These are phyloP conservation scores for Gortyna flavago DNA, from an alignment of 2,888 invertebrate species.

Conservation along the genomic window DNA sequence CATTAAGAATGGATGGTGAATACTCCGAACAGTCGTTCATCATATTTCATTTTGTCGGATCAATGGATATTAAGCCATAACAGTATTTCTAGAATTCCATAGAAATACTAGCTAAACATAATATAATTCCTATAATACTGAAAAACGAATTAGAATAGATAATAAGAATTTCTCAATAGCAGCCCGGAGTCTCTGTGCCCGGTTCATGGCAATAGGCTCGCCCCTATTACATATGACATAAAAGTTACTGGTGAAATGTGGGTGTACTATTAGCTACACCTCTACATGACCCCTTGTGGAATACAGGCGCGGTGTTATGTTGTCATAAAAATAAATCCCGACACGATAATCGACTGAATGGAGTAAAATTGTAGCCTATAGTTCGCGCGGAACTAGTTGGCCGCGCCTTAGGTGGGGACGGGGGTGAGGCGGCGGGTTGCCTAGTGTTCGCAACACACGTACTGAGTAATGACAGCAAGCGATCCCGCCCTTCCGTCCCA, in stretches of 20 bases:
- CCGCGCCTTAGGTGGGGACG: no score
- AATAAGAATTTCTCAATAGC: background rate
- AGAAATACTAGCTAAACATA: background rate
- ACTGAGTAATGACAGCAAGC: no score
- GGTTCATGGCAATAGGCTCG: background rate
- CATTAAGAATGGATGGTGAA: conserved; percentile 7
- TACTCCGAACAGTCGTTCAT: conserved; percentile 15
- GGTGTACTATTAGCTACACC: background rate
- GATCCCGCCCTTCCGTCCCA: no score
- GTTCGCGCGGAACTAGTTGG: no score
- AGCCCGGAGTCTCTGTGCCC: background rate
- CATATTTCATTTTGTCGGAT: background rate
- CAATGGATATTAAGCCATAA: background rate
- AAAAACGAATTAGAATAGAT: background rate
- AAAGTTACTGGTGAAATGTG: background rate
- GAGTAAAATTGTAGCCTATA: conserved; percentile 8
- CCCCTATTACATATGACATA: background rate
- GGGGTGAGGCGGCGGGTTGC: no score
- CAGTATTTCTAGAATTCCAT: background rate
- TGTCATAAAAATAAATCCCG: background rate
- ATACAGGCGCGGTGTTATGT: background rate
- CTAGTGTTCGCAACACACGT: no score
- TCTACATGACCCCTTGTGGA: no score
- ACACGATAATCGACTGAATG: conserved; percentile 9
- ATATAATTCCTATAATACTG: no score